Conservation (phyloP, 2,113 vertebrate genomes). For the Puma concolor region DNA sequence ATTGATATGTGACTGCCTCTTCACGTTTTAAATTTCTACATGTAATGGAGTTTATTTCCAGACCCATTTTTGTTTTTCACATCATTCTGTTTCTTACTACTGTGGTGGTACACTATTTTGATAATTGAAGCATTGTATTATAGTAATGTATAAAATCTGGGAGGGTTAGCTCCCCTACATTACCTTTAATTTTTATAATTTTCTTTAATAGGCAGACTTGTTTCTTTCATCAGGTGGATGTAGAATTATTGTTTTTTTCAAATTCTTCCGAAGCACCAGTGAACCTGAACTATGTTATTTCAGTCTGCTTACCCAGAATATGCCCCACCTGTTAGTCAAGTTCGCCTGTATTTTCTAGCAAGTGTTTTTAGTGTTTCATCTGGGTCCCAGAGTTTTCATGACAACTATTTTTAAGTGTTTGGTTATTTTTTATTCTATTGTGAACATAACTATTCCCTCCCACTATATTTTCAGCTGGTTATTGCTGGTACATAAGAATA, state of each 20-base stretch:
- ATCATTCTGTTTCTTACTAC: neutral
- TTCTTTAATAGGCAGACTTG: neutral
- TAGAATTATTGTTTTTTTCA: conserved; percentile 32
- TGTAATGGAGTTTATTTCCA: conserved; percentile 5
- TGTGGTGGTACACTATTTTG: neutral
- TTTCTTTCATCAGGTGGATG: conserved; percentile 12
- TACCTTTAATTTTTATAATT: conserved; percentile 26
- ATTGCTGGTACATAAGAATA: neutral
- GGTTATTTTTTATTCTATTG: conserved; percentile 20
- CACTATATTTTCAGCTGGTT: conserved; percentile 20
- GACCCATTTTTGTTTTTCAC: conserved; percentile 23
- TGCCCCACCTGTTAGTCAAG: neutral
- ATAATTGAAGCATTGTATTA: conserved; percentile 21
- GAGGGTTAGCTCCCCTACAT: neutral
- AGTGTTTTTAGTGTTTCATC: conserved; percentile 44
- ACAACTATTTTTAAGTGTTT: conserved; percentile 25
- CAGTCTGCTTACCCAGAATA: conserved; percentile 5
- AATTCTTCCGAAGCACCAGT: neutral
- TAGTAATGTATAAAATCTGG: neutral
- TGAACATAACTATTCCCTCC: neutral
- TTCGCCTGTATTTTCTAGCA: neutral
- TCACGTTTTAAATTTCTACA: conserved; percentile 13
- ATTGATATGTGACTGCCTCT: neutral
- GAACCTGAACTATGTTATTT: conserved; percentile 51
- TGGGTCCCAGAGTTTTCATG: conserved; percentile 38